A percentile compares a stretch with the other conserved stretches of the same genome.
Conservation (phyloP, 92 coral and sea anemone species). For the Zoanthus sociatus region DNA sequence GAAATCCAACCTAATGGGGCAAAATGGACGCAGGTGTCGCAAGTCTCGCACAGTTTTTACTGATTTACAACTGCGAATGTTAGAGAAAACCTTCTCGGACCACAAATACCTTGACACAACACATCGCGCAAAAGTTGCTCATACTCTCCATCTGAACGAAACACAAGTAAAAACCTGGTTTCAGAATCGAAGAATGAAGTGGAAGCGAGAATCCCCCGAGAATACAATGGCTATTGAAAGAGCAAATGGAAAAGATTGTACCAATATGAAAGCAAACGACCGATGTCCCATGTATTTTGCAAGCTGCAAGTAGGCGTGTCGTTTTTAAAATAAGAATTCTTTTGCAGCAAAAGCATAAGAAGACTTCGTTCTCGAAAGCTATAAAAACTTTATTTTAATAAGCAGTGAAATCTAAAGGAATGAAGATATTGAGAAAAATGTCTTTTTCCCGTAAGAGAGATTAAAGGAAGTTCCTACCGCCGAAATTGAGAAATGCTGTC, state of each 20-base stretch:
- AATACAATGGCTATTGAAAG: slow-evolving; percentile 24
- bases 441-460: not conserved
- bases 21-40: slow-evolving; percentile 40
- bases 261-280: not conserved
- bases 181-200: slow-evolving; percentile 44
- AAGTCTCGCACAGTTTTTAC: slow-evolving; percentile 47
- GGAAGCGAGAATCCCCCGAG: slow-evolving; percentile 34
- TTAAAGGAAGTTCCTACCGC: no score
- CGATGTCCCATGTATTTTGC: not conserved
- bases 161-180: slow-evolving; percentile 51
- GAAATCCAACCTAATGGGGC: slow-evolving; percentile 8
- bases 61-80: slow-evolving; percentile 37
- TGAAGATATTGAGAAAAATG: not conserved
- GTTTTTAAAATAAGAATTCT: not conserved
- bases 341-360: not conserved
- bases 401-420: no score
- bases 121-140: slow-evolving; percentile 44
- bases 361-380: no score
- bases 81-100: slow-evolving; percentile 39
- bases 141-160: slow-evolving; percentile 30
- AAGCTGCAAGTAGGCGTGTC: not conserved
- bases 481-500: not conserved
- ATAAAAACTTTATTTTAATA: no score
- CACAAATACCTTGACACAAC: slow-evolving; percentile 42
- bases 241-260: slow-evolving; percentile 22